Evolutionary conservation across 1,140 invertebrate species (phyloP).

Genomic region (Melipona quadrifasciata): DNA sequence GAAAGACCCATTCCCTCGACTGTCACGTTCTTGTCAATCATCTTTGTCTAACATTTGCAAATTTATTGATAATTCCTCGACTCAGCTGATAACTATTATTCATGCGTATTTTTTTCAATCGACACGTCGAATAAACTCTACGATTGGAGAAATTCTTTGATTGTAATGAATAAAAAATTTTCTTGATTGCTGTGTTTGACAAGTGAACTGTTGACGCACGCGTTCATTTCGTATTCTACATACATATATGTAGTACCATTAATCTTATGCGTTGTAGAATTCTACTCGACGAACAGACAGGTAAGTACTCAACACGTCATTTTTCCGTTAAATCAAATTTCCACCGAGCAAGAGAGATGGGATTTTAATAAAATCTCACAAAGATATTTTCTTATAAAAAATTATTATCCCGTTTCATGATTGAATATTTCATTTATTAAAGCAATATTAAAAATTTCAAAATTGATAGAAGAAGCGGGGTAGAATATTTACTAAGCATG

Average conservation of each 20-base stretch:
- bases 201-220: neutral
- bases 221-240: neutral
- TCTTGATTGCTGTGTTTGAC: neutral
- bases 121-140: neutral
- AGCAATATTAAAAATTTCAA: neutral
- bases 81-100: neutral
- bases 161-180: neutral
- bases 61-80: conserved; percentile 1
- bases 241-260: neutral
- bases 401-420: conserved; percentile 24
- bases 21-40: neutral
- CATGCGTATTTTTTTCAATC: neutral
- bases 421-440: conserved; percentile 45
- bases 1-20: conserved; percentile 26
- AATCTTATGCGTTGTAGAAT: neutral
- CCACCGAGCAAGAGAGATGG: neutral
- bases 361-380: conserved; percentile 54
- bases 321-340: conserved; percentile 37
- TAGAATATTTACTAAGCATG: neutral
- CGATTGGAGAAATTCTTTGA: neutral
- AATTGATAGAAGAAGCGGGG: neutral
- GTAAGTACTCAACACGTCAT: neutral
- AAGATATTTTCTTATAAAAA: conserved; percentile 26
- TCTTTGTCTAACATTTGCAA: neutral
- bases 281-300: neutral